These are phyloP conservation scores for Melipona bicolor DNA, from an alignment of 2,888 invertebrate species.

Conservation along the genomic window DNA sequence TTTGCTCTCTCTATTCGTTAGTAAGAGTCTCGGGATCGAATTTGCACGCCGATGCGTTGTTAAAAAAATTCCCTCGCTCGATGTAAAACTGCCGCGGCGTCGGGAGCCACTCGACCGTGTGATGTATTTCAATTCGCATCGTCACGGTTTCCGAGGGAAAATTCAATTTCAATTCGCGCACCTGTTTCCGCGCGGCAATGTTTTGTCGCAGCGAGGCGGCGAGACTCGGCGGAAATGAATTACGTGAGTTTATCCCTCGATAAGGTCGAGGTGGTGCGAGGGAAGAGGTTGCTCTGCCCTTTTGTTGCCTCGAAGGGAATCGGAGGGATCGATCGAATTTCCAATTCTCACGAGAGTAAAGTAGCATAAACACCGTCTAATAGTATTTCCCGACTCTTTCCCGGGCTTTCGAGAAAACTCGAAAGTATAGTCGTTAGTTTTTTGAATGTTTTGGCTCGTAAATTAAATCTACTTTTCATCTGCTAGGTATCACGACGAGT, in stretches of 20 bases:
- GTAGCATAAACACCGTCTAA: not conserved
- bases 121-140: not conserved
- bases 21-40: not conserved
- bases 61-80: not conserved
- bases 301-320: not conserved
- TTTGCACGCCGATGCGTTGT: not conserved
- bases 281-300: not conserved
- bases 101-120: not conserved
- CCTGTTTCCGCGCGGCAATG: not conserved
- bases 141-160: not conserved
- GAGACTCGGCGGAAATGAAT: constrained; percentile 24
- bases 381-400: not conserved
- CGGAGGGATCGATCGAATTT: not conserved
- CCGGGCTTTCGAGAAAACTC: no score
- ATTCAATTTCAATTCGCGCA: constrained; percentile 12
- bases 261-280: not conserved
- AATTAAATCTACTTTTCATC: no score
- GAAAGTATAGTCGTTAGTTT: not conserved
- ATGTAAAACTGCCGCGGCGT: not conserved
- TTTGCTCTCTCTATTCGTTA: no score
- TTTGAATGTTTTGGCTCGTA: not conserved
- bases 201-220: constrained; percentile 9
- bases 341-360: not conserved
- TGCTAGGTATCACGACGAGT: no score
- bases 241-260: constrained; percentile 35